phyloP scores from a whole-genome alignment of 2,113 vertebrate genomes.

The Bujurquina vittata region DNA sequence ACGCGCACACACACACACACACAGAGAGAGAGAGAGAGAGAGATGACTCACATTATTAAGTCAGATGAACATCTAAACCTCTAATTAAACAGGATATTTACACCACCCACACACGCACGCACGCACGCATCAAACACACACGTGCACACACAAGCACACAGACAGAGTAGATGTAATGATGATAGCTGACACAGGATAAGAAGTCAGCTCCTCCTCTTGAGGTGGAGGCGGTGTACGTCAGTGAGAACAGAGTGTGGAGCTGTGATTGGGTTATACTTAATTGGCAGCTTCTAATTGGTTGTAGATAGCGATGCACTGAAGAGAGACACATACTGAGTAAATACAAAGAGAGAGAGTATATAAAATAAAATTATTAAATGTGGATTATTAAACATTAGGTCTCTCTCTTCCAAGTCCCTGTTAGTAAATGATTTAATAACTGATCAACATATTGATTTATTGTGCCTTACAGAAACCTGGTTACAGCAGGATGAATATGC shows the following conservation, averaged over 20 bases:
- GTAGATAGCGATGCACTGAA: background rate
- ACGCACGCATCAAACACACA: conserved; percentile 4
- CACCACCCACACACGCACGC: conserved; percentile 1
- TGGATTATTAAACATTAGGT: too few relatives aligned
- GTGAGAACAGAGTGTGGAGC: background rate
- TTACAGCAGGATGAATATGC: too few relatives aligned
- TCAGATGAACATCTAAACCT: conserved; percentile 33
- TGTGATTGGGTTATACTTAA: conserved; percentile 18
- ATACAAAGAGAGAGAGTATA: background rate
- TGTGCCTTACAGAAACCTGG: too few relatives aligned
- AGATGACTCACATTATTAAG: conserved; percentile 37
- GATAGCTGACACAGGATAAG: background rate
- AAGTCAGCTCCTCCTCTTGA: background rate
- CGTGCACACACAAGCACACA: background rate
- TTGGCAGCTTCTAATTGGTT: conserved; percentile 2
- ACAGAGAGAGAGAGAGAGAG: conserved; percentile 1
- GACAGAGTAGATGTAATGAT: background rate
- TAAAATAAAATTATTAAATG: too few relatives aligned
- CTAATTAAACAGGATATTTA: conserved; percentile 44
- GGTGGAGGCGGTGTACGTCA: background rate
- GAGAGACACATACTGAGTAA: background rate
- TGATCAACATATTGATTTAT: too few relatives aligned
- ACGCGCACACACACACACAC: background rate
- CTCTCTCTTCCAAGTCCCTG: too few relatives aligned
- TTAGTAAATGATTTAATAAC: too few relatives aligned